Conservation (phyloP, 1,140 invertebrate genomes). For the Pristionchus pacificus region DNA sequence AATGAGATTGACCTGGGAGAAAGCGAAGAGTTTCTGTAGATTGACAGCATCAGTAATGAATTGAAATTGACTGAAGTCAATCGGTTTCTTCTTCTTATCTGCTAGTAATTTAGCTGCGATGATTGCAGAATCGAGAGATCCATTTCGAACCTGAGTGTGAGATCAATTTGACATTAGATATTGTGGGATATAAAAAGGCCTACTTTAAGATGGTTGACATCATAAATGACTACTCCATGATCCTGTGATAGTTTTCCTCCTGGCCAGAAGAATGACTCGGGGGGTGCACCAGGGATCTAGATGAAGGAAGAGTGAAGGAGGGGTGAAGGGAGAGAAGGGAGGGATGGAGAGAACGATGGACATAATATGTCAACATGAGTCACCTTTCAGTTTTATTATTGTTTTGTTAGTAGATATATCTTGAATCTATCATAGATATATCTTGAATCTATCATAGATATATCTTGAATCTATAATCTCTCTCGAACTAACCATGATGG, state of each 20-base stretch:
- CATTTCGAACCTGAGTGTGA: slow-evolving; percentile 33
- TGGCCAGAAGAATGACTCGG: slow-evolving; percentile 56
- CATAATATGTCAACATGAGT: slow-evolving; percentile 5
- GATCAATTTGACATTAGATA: not conserved
- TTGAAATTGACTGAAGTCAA: slow-evolving; percentile 54
- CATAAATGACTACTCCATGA: slow-evolving; percentile 54
- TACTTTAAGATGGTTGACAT: slow-evolving; percentile 56
- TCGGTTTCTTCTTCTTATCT: slow-evolving; percentile 52
- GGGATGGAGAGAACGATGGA: not conserved
- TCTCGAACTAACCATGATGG: slow-evolving; percentile 54
- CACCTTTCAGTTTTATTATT: slow-evolving; percentile 5
- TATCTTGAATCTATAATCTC: slow-evolving; percentile 9
- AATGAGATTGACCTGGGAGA: slow-evolving; percentile 34
- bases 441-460: slow-evolving; percentile 13
- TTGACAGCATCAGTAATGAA: slow-evolving; percentile 57
- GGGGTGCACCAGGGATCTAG: slow-evolving; percentile 48
- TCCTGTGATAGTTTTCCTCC: slow-evolving; percentile 51
- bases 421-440: slow-evolving; percentile 1
- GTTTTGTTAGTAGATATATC: slow-evolving; percentile 6
- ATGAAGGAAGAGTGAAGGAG: slow-evolving; percentile 12
- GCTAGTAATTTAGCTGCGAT: slow-evolving; percentile 50
- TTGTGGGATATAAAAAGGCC: slow-evolving; percentile 4
- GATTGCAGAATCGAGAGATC: slow-evolving; percentile 48
- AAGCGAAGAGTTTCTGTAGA: slow-evolving; percentile 56
- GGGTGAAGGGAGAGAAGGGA: slow-evolving; percentile 10